A percentile compares a stretch with the other conserved stretches of the same genome.
These are phyloP conservation scores for Varanus komodoensis DNA, from an alignment of 2,113 vertebrate species.

Conservation along the genomic window DNA sequence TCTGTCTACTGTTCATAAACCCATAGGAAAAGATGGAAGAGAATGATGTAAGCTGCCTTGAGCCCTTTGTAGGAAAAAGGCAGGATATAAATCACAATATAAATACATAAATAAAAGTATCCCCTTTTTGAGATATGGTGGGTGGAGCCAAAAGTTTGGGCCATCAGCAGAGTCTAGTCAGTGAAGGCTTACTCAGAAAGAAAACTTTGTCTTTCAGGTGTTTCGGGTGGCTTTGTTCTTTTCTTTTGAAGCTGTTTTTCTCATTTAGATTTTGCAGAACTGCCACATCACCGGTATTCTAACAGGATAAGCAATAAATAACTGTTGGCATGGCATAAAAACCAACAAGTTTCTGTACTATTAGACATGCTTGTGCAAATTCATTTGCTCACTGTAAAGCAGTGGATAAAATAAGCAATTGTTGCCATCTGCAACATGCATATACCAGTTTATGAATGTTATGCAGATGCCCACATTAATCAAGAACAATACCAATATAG, in stretches of 20 bases:
- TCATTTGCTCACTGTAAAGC: not conserved
- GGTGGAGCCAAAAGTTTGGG: not conserved
- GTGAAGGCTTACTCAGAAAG: not conserved
- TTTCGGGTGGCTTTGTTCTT: not conserved
- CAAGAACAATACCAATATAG: not conserved
- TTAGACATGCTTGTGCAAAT: not conserved
- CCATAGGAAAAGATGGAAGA: not conserved
- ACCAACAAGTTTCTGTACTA: not conserved
- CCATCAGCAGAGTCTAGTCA: not conserved
- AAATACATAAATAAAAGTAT: too few relatives aligned
- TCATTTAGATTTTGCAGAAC: not conserved
- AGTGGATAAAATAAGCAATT: not conserved
- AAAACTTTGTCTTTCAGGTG: not conserved
- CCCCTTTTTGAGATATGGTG: not conserved
- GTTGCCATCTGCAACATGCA: not conserved
- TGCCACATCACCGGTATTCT: not conserved
- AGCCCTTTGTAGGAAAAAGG: too few relatives aligned
- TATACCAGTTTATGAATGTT: not conserved
- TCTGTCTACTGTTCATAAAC: not conserved
- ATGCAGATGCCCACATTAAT: conserved; percentile 10
- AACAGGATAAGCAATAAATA: not conserved
- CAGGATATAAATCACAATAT: too few relatives aligned
- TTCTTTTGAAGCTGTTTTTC: not conserved
- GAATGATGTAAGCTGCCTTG: too few relatives aligned
- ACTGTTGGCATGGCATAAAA: not conserved